Conservation (phyloP, 2,797 vertebrate genomes). For the Bovichtus diacanthus region DNA sequence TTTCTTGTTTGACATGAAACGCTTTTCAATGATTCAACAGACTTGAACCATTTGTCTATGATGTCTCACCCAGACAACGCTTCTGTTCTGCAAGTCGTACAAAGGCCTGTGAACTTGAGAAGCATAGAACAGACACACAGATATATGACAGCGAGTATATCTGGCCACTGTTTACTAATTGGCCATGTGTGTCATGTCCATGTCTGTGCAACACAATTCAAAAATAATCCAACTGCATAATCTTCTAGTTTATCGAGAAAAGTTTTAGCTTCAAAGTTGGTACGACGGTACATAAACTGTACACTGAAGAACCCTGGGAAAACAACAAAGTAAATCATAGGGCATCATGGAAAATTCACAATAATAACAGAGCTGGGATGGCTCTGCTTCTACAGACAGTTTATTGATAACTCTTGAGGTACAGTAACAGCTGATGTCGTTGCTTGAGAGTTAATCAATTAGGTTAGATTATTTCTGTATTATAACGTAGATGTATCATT, state of each 20-base stretch:
- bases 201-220: slow-evolving; percentile 1
- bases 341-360: background rate
- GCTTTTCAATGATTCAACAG: slow-evolving; percentile 17
- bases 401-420: slow-evolving; percentile 3
- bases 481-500: slow-evolving; percentile 30
- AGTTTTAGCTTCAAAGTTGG: background rate
- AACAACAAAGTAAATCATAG: background rate
- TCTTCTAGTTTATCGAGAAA: background rate
- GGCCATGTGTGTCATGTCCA: background rate
- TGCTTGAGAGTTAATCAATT: slow-evolving; percentile 18
- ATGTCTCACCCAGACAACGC: slow-evolving; percentile 25
- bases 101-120: slow-evolving; percentile 27
- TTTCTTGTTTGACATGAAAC: slow-evolving; percentile 29
- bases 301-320: background rate
- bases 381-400: background rate
- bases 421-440: slow-evolving; percentile 2
- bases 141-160: slow-evolving; percentile 2
- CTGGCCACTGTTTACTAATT: background rate
- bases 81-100: slow-evolving; percentile 1
- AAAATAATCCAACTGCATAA: background rate
- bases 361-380: background rate
- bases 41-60: slow-evolving; percentile 34
- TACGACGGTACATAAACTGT: background rate
- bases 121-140: slow-evolving; percentile 2
- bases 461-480: slow-evolving; percentile 35